Conservation (phyloP, 2,797 vertebrate genomes). For the Orientallactaga sibirica region DNA sequence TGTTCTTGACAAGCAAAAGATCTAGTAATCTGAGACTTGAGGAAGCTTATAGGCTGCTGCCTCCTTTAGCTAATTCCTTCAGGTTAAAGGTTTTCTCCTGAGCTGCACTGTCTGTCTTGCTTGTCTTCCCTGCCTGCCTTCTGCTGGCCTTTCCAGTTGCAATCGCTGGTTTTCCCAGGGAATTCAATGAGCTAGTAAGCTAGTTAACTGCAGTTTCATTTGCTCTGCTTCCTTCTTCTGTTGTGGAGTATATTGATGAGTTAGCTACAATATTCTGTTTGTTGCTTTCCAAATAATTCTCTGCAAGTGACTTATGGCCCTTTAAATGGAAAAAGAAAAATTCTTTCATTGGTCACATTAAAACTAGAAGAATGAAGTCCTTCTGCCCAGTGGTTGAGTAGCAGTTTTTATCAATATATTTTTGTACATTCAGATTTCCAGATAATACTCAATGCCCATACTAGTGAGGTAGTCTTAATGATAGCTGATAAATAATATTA, state of each 20-base stretch:
- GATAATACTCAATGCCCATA: slow-evolving; percentile 5
- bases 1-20: slow-evolving; percentile 38
- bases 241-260: neutral
- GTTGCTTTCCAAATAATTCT: neutral
- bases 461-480: slow-evolving; percentile 14
- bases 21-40: neutral
- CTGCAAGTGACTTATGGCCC: neutral
- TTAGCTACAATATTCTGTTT: neutral
- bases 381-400: slow-evolving; percentile 25
- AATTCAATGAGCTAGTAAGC: slow-evolving; percentile 28
- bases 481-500: slow-evolving; percentile 43
- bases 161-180: neutral
- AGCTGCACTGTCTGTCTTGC: neutral
- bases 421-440: slow-evolving; percentile 51
- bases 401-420: neutral
- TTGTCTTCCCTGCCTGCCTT: neutral
- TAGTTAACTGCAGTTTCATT: neutral
- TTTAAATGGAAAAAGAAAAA: slow-evolving; percentile 54
- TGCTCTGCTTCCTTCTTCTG: neutral
- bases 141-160: neutral
- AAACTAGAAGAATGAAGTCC: slow-evolving; percentile 42
- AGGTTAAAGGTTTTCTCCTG: neutral
- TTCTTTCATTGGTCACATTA: slow-evolving; percentile 9
- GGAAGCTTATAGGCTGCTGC: neutral
- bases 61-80: neutral